A percentile compares a stretch with the other conserved stretches of the same genome.
Conservation (phyloP, 2,888 invertebrate genomes). For the Hirtodrosophila trivittata region DNA sequence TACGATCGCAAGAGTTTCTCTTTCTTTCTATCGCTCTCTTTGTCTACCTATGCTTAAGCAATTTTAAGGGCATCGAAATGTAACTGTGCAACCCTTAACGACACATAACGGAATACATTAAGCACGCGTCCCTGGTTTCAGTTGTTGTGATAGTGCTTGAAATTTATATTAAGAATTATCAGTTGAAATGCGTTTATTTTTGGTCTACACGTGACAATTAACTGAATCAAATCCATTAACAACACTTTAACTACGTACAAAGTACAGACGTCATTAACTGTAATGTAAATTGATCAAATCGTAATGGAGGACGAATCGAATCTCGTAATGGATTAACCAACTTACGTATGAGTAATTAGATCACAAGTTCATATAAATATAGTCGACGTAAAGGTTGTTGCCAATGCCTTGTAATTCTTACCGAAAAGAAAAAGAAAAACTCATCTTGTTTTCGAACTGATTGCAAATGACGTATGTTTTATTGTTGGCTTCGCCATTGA, state of each 20-base stretch:
- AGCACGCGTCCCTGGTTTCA: too few relatives aligned
- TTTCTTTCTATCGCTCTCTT: too few relatives aligned
- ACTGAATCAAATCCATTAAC: conserved; percentile 3
- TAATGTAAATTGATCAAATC: too few relatives aligned
- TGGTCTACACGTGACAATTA: conserved; percentile 8
- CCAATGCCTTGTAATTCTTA: conserved; percentile 38
- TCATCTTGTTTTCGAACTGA: conserved; percentile 40
- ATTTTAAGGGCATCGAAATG: not conserved
- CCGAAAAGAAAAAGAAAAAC: conserved; percentile 24
- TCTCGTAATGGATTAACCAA: too few relatives aligned
- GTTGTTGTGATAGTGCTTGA: too few relatives aligned
- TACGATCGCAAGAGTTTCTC: too few relatives aligned
- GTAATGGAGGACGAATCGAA: too few relatives aligned
- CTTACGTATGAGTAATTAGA: too few relatives aligned
- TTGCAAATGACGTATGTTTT: conserved; percentile 39
- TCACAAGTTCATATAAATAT: not conserved
- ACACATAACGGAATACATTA: too few relatives aligned
- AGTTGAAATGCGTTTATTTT: conserved; percentile 7
- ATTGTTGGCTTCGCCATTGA: conserved; percentile 43
- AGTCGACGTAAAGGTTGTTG: conserved; percentile 18
- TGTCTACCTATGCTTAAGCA: too few relatives aligned
- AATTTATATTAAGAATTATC: conserved; percentile 4
- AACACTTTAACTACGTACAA: not conserved
- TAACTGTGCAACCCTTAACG: too few relatives aligned
- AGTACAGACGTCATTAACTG: too few relatives aligned